phyloP scores from a whole-genome alignment of 2,797 vertebrate genomes.

The Ceryle rudis region DNA sequence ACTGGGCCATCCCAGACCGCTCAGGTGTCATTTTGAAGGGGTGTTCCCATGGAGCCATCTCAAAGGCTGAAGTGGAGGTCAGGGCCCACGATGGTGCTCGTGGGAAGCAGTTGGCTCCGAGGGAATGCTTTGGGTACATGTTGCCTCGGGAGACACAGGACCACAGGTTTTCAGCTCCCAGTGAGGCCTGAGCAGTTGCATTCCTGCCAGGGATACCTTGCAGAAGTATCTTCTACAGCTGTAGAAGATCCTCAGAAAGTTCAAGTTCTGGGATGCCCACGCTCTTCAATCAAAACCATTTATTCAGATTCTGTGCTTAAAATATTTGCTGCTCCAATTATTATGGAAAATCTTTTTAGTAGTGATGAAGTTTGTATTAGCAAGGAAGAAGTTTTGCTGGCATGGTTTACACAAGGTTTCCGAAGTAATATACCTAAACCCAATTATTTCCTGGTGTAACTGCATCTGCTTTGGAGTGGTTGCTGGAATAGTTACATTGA shows the following conservation, averaged over 20 bases:
- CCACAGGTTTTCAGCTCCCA: neutral
- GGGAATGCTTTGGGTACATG: neutral
- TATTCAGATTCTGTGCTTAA: neutral
- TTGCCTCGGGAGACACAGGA: neutral
- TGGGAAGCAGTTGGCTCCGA: neutral
- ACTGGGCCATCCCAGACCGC: neutral
- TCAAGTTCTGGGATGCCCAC: neutral
- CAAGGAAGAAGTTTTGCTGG: neutral
- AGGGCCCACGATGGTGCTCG: neutral
- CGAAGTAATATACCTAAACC: neutral
- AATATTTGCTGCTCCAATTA: neutral
- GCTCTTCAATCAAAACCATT: neutral
- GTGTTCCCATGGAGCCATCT: neutral
- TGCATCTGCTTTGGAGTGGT: slow-evolving; percentile 22
- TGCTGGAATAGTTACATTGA: neutral
- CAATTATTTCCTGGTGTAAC: neutral
- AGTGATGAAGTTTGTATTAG: neutral
- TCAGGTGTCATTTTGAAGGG: neutral
- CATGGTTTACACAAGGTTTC: neutral
- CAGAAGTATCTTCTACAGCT: neutral
- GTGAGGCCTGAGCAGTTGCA: neutral
- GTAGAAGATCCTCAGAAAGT: neutral
- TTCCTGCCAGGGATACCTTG: neutral
- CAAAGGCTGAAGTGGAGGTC: neutral
- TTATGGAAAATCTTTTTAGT: neutral